Percentiles rank a stretch among this genome's conserved stretches.
phyloP scores from a whole-genome alignment of 2,888 invertebrate genomes.

The Eledona agricola region DNA sequence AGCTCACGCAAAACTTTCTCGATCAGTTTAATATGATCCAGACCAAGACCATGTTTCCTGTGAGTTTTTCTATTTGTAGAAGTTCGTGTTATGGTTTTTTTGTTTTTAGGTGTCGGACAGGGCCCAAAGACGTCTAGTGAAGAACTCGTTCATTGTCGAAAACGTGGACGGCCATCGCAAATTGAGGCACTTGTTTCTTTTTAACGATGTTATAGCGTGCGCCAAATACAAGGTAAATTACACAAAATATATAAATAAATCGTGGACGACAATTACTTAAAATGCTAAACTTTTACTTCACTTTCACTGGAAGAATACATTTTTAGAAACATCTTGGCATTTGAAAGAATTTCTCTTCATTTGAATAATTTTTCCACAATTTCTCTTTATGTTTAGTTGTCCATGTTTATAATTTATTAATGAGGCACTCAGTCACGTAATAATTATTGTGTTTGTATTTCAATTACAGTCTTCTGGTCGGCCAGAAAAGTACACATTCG shows the following conservation, averaged over 20 bases:
- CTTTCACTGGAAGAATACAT: too few species aligned
- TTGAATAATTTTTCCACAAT: too few species aligned
- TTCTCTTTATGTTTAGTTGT: too few species aligned
- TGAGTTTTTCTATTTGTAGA: slow-evolving; percentile 59
- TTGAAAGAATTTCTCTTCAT: too few species aligned
- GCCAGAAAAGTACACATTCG: slow-evolving; percentile 86
- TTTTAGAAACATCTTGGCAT: too few species aligned
- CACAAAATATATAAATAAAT: background rate
- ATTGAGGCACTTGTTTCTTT: slow-evolving; percentile 90
- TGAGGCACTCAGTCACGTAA: too few species aligned
- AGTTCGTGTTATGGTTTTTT: slow-evolving; percentile 2
- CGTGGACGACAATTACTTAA: slow-evolving; percentile 1
- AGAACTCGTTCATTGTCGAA: slow-evolving; percentile 95
- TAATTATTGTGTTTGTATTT: background rate
- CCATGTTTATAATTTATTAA: too few species aligned
- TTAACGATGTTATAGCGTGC: slow-evolving; percentile 94
- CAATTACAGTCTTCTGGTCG: slow-evolving; percentile 83
- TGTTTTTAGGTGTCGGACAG: slow-evolving; percentile 75
- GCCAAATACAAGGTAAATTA: slow-evolving; percentile 83
- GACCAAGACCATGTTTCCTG: slow-evolving; percentile 83
- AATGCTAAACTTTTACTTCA: too few species aligned
- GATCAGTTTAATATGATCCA: slow-evolving; percentile 91
- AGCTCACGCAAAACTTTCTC: slow-evolving; percentile 88
- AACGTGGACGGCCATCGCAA: slow-evolving; percentile 88
- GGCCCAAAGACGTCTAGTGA: slow-evolving; percentile 87